Evolutionary conservation across 2,888 invertebrate genomes (phyloP).

Genomic region (Plebejus melissa): DNA sequence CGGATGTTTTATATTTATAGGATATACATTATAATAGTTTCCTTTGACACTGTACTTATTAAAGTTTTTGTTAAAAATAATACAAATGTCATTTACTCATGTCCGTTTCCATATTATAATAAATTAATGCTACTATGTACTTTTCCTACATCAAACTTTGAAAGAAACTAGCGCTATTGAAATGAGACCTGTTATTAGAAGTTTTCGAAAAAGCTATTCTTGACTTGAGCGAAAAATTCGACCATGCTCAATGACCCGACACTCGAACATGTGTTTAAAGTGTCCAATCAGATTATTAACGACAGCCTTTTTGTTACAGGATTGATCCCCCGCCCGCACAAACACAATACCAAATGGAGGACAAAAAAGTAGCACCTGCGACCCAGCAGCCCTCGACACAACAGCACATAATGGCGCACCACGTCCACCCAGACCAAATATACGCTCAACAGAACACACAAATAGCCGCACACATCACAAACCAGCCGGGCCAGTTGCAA

Average conservation of each 20-base stretch:
- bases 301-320: conserved; percentile 72
- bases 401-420: conserved; percentile 69
- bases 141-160: background rate
- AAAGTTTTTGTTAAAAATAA: background rate
- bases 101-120: background rate
- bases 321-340: conserved; percentile 85
- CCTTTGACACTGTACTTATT: conserved; percentile 3
- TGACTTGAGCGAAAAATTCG: background rate
- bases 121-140: background rate
- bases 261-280: conserved; percentile 1
- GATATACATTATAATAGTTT: conserved; percentile 5
- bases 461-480: conserved; percentile 59
- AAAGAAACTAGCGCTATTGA: background rate
- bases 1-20: background rate
- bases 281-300: background rate
- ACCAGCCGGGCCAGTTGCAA: conserved; percentile 65
- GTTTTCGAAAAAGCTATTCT: background rate
- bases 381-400: conserved; percentile 78
- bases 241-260: background rate
- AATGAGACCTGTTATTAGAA: background rate
- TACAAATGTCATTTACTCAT: background rate
- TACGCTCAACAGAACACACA: conserved; percentile 72
- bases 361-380: conserved; percentile 76
- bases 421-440: conserved; percentile 71
- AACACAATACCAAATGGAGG: conserved; percentile 81